A percentile compares a stretch with the other conserved stretches of the same genome.
Conservation (phyloP, 2,797 vertebrate species). For the Silurus lanzhouensis region DNA sequence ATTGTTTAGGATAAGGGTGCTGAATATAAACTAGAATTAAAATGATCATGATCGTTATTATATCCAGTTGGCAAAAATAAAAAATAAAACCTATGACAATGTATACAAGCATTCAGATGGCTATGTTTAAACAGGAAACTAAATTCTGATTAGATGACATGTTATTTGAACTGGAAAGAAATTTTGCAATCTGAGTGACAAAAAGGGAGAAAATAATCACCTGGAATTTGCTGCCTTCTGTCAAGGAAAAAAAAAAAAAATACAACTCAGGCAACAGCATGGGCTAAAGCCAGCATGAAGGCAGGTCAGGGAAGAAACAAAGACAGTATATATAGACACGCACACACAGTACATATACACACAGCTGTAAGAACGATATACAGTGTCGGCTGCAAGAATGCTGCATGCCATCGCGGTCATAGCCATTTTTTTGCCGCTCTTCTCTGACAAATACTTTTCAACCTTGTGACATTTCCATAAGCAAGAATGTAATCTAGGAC, state of each 20-base stretch:
- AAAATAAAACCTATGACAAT: neutral
- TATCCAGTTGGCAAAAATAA: neutral
- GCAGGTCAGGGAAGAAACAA: neutral
- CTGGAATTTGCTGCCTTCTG: neutral
- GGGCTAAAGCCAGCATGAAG: constrained; percentile 5
- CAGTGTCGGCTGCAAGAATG: neutral
- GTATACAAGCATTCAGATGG: neutral
- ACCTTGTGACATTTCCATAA: neutral
- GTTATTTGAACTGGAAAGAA: neutral
- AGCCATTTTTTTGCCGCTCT: neutral
- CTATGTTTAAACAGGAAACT: neutral
- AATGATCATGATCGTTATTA: neutral
- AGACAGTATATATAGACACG: neutral
- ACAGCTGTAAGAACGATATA: too few relatives aligned
- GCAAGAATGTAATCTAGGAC: neutral
- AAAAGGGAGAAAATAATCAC: neutral
- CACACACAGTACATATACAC: neutral
- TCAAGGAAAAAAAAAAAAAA: neutral
- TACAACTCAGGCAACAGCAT: neutral
- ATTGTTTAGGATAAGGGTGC: neutral
- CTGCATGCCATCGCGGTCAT: too few relatives aligned
- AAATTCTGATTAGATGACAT: neutral
- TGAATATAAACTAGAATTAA: neutral
- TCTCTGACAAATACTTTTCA: neutral
- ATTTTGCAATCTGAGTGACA: neutral